A percentile compares a stretch with the other conserved stretches of the same genome.
Evolutionary conservation across 2,797 vertebrate species (phyloP).

Genomic region (Artibeus lituratus): DNA sequence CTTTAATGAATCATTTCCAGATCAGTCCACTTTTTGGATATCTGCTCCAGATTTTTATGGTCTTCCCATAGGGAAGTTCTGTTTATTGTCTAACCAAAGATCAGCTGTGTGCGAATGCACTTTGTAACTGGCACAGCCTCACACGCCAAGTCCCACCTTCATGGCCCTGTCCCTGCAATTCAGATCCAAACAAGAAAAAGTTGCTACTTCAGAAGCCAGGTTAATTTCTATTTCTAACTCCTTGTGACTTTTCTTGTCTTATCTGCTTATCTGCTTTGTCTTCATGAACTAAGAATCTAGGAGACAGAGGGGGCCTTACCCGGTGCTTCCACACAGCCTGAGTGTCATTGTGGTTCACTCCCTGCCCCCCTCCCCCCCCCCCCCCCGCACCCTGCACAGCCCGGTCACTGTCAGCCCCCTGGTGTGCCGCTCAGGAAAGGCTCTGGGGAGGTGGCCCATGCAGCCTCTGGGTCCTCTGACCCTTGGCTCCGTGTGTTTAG

Average conservation of each 20-base stretch:
- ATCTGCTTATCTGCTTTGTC: background rate
- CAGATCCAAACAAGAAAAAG: background rate
- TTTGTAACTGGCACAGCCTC: slow-evolving; percentile 40
- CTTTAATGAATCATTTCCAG: slow-evolving; percentile 69
- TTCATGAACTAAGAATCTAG: background rate
- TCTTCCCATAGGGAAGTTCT: slow-evolving; percentile 4
- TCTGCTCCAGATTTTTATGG: slow-evolving; percentile 22
- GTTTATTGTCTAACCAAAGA: slow-evolving; percentile 63
- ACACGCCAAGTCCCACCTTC: background rate
- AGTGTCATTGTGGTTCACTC: background rate
- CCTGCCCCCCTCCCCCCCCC: too few relatives aligned
- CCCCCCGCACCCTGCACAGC: accelerated
- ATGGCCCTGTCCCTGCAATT: background rate
- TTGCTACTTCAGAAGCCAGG: background rate
- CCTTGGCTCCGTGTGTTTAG: background rate
- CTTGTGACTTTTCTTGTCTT: background rate
- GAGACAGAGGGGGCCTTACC: background rate
- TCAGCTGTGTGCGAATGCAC: slow-evolving; percentile 32
- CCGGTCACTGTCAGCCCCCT: background rate
- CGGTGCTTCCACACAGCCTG: background rate
- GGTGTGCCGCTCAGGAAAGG: background rate
- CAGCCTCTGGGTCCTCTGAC: background rate
- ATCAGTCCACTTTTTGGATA: slow-evolving; percentile 29
- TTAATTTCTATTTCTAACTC: background rate
- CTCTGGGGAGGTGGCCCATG: background rate